A percentile compares a stretch with the other conserved stretches of the same genome.
phyloP scores from a whole-genome alignment of 2,888 invertebrate genomes.

The Eudasyphora cyanicolor region DNA sequence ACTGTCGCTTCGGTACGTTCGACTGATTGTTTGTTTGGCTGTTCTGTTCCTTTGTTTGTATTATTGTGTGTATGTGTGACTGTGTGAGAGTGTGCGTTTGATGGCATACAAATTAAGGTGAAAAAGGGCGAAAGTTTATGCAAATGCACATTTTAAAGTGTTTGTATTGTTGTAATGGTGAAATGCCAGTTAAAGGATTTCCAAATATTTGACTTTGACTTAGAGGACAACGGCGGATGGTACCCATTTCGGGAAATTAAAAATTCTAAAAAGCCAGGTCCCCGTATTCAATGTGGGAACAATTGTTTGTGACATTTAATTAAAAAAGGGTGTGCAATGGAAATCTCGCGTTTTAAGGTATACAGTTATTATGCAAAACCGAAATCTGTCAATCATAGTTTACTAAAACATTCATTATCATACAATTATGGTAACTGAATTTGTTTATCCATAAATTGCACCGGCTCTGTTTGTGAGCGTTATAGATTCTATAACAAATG shows the following conservation, averaged over 20 bases:
- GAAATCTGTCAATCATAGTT: too few relatives aligned
- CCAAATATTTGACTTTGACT: background rate
- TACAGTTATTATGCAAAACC: too few relatives aligned
- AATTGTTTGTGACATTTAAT: too few relatives aligned
- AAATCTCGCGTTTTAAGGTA: too few relatives aligned
- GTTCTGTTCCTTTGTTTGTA: background rate
- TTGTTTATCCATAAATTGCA: too few relatives aligned
- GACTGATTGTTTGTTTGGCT: background rate
- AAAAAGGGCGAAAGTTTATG: slow-evolving; percentile 54
- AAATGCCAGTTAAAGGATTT: slow-evolving; percentile 9
- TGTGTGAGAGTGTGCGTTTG: slow-evolving; percentile 28
- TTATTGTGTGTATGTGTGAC: background rate
- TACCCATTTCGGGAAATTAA: background rate
- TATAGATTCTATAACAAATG: too few relatives aligned
- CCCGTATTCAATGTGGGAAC: too few relatives aligned
- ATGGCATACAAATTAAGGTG: slow-evolving; percentile 59
- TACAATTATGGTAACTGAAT: too few relatives aligned
- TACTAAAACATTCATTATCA: too few relatives aligned
- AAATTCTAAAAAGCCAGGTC: background rate
- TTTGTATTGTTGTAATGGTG: slow-evolving; percentile 1
- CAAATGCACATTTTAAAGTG: slow-evolving; percentile 17
- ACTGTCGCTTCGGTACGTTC: too few relatives aligned
- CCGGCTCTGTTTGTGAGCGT: too few relatives aligned
- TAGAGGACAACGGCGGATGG: background rate
- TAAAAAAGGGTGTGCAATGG: too few relatives aligned